Evolutionary conservation across 2,797 vertebrate genomes (phyloP).

Genomic region (Melanotaenia trifasciata): DNA sequence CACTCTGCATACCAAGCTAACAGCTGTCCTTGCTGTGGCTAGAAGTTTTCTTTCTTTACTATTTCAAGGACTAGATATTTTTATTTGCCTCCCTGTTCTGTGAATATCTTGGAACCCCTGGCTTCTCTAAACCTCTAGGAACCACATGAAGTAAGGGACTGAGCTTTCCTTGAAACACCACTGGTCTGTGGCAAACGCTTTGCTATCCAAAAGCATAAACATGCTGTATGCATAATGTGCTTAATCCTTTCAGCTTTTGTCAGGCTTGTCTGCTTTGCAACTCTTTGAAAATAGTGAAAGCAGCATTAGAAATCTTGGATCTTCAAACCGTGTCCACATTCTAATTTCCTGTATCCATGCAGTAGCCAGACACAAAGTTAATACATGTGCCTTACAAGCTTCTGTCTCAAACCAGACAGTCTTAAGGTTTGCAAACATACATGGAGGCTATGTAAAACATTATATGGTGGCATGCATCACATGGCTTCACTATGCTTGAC

Average conservation of each 20-base stretch:
- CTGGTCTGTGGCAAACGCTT: neutral
- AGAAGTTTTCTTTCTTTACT: neutral
- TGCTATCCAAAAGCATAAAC: neutral
- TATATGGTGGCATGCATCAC: constrained; percentile 38
- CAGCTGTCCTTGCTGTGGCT: neutral
- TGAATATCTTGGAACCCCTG: neutral
- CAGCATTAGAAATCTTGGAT: constrained; percentile 37
- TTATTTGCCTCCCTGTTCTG: constrained; percentile 4
- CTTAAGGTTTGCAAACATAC: constrained; percentile 27
- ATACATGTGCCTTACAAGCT: constrained; percentile 27
- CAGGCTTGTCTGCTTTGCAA: constrained; percentile 38
- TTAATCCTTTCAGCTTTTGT: constrained; percentile 44
- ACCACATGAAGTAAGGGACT: constrained; percentile 3
- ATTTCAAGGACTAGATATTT: constrained; percentile 3
- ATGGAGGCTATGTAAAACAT: constrained; percentile 39
- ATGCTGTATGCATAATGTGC: constrained; percentile 26
- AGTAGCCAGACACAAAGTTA: constrained; percentile 37
- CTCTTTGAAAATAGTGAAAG: constrained; percentile 21
- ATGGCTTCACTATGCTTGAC: constrained; percentile 33
- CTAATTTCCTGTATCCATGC: constrained; percentile 41
- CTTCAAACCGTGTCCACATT: constrained; percentile 43
- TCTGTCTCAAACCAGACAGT: constrained; percentile 17
- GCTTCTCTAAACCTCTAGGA: constrained; percentile 13
- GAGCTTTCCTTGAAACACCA: constrained; percentile 6
- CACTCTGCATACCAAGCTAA: neutral